Evolutionary conservation across 2,113 vertebrate genomes (phyloP).

Genomic region (Conger conger): DNA sequence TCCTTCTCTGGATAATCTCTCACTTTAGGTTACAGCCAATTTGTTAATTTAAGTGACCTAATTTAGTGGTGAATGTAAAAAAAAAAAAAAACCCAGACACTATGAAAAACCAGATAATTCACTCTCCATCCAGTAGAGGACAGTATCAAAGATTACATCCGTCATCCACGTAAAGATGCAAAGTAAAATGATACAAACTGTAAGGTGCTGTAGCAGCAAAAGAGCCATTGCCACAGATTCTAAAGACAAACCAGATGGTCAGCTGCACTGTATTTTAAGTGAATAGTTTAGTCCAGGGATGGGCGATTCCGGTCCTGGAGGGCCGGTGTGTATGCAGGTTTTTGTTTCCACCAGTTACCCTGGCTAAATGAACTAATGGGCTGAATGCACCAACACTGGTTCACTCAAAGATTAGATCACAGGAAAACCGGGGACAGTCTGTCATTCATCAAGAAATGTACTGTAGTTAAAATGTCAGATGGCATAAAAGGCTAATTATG

Average conservation of each 20-base stretch:
- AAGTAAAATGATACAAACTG: constrained; percentile 60
- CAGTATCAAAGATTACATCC: constrained; percentile 67
- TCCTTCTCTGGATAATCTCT: constrained; percentile 58
- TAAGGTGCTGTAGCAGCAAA: constrained; percentile 9
- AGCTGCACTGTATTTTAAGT: neutral
- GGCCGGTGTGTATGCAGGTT: no score
- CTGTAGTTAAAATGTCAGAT: no score
- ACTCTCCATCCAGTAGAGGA: constrained; percentile 75
- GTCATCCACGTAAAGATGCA: constrained; percentile 38
- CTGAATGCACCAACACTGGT: no score
- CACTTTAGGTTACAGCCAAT: neutral
- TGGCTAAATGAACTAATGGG: no score
- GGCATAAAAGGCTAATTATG: no score
- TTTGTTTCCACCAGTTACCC: no score
- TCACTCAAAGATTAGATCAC: no score
- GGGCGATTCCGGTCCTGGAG: no score
- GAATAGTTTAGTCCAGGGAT: no score
- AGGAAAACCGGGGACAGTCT: no score
- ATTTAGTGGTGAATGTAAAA: constrained; percentile 74
- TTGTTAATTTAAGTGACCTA: constrained; percentile 66
- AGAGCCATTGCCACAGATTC: neutral
- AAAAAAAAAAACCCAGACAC: constrained; percentile 71
- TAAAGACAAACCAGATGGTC: neutral
- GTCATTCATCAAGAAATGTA: no score
- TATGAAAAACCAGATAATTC: constrained; percentile 76